phyloP scores from a whole-genome alignment of 1,140 invertebrate genomes.

The Apocrypta bakeri region DNA sequence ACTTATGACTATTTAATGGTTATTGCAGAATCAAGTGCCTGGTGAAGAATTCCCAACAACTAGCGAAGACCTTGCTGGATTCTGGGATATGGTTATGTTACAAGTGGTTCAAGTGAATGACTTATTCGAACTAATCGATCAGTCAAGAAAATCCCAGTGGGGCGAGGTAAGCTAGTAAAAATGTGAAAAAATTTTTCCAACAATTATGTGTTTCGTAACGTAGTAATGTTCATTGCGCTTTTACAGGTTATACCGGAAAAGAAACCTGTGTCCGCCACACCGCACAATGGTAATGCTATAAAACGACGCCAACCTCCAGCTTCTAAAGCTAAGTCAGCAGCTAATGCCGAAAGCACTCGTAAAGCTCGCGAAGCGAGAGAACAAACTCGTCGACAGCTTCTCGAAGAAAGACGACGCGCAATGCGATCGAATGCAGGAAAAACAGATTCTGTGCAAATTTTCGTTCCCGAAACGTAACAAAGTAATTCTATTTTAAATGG shows the following conservation, averaged over 20 bases:
- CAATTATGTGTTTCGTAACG: not conserved
- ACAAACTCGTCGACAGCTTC: slow-evolving; percentile 85
- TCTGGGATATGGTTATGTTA: slow-evolving; percentile 97
- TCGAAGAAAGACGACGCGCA: slow-evolving; percentile 84
- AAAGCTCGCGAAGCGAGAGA: slow-evolving; percentile 81
- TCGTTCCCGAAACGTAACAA: slow-evolving; percentile 76
- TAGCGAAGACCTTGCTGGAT: slow-evolving; percentile 91
- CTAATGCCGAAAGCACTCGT: slow-evolving; percentile 72
- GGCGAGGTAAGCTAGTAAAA: slow-evolving; percentile 71
- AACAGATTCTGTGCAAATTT: slow-evolving; percentile 77
- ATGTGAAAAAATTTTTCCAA: no score
- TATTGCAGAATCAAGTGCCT: slow-evolving; percentile 78
- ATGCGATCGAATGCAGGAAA: slow-evolving; percentile 75
- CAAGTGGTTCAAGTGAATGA: slow-evolving; percentile 89
- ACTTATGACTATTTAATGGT: not conserved
- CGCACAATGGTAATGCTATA: slow-evolving; percentile 63
- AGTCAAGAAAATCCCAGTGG: slow-evolving; percentile 84
- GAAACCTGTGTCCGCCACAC: slow-evolving; percentile 46
- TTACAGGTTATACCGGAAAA: slow-evolving; percentile 57
- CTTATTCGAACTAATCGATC: slow-evolving; percentile 85
- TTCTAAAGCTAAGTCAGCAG: slow-evolving; percentile 71
- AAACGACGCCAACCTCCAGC: slow-evolving; percentile 63
- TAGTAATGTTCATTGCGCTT: slow-evolving; percentile 34
- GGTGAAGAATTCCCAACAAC: slow-evolving; percentile 92
- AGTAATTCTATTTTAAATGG: slow-evolving; percentile 12